Evolutionary conservation across 2,888 invertebrate species (phyloP).

Genomic region (Argynnis bischoffii): DNA sequence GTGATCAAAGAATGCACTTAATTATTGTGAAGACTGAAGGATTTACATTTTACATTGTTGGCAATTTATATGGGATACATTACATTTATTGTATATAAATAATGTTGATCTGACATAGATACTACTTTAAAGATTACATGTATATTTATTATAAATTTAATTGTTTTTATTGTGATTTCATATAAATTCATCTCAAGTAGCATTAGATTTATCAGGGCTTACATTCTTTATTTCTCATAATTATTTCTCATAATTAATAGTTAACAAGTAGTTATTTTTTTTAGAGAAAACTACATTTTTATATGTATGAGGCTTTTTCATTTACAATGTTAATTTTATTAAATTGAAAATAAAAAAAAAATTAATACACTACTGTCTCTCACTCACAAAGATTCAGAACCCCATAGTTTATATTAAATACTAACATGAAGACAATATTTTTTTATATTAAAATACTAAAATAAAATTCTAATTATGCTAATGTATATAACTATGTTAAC

Average conservation of each 20-base stretch:
- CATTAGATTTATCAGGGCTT: conserved; percentile 27
- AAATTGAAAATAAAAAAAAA: conserved; percentile 20
- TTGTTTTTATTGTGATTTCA: conserved; percentile 34
- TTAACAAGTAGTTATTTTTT: conserved; percentile 44
- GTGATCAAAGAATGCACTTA: conserved; percentile 40
- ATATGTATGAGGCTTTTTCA: conserved; percentile 42
- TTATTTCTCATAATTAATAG: conserved; percentile 16
- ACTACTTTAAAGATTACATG: conserved; percentile 44
- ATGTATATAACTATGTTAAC: conserved; percentile 74
- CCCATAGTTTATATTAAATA: background rate
- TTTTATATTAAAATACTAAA: no score
- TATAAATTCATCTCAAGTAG: conserved; percentile 27
- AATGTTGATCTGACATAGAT: conserved; percentile 50
- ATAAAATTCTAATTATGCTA: background rate
- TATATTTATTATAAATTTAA: conserved; percentile 40
- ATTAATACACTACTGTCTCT: conserved; percentile 10
- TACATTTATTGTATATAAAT: conserved; percentile 44
- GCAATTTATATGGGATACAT: conserved; percentile 45
- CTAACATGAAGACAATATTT: background rate
- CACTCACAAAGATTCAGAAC: background rate
- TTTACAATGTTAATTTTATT: conserved; percentile 33
- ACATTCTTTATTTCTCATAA: conserved; percentile 18
- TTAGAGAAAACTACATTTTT: conserved; percentile 42
- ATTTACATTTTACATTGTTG: conserved; percentile 58
- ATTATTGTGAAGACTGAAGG: conserved; percentile 64